Base-by-base conservation (phyloP, 2,113 vertebrate genomes). In the Corythoichthys intestinalis region DNA sequence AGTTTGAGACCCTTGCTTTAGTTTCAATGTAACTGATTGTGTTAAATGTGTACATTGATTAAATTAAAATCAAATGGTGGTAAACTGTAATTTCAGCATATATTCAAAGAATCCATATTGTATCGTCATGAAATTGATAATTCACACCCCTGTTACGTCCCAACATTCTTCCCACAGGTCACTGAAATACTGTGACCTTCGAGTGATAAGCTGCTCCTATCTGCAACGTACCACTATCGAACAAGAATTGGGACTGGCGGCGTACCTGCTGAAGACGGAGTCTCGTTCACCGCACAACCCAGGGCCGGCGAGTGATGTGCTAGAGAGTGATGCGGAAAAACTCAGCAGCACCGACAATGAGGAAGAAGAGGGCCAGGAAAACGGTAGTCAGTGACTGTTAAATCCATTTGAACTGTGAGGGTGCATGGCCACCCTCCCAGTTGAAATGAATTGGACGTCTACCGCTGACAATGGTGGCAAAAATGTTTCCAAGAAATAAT, bases 161-260 rank as follows among this genome's bases (percentile, higher is more conserved):
- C 41, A 8, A 13, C 0, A 7, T 71, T 74, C n/a, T 70, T n/a
- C 71, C 62, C 65, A 63, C 77, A 98, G 97, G 84, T 99, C 97
- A 17, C 69, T 98, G 85, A 94, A 97, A 78, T 98, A 98, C 86
- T 99, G 96, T 75, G 97, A 99, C 84, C 92, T 98, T 49, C 93
- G 97, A 62, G 91, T 98, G 71, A 94, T 98, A 77, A 97, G 95
- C 85, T 96, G 94, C 53, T 94, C 94, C 41, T 95, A 93, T 85
- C 89, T 96, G 83, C 94, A 95, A 82, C 92, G 97, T 12, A 96
- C 96, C 5, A 90, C 90, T 1, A 82, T 99, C 61, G 97, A 99
- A 85, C 96, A 99, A 90, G 97, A 99, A 73, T 92, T 99, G 58
- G 97, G 97, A 65, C 89, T 98, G 78, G 96, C 97, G 0, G 94